phyloP scores from a whole-genome alignment of 92 coral and sea anemone genomes.

The Galaxea fascicularis region DNA sequence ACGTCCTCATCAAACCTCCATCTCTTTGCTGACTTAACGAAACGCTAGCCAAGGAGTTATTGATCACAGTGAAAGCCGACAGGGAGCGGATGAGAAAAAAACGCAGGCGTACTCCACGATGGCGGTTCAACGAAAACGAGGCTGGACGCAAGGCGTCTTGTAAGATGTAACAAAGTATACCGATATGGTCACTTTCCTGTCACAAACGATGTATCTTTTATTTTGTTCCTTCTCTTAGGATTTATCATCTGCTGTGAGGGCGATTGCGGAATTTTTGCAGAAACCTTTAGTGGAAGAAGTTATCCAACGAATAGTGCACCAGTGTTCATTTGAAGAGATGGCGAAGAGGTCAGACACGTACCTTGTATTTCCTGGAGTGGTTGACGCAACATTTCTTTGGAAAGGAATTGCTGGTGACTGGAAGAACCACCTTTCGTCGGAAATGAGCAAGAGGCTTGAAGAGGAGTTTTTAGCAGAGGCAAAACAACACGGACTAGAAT shows the following conservation, averaged over 20 bases:
- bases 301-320: constrained; percentile 1
- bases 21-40: too few relatives aligned
- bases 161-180: too few relatives aligned
- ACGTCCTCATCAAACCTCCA: too few relatives aligned
- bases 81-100: too few relatives aligned
- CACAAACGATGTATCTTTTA: too few relatives aligned
- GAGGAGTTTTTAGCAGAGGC: background rate
- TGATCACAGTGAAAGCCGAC: too few relatives aligned
- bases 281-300: constrained; percentile 26
- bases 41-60: too few relatives aligned
- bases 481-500: constrained; percentile 7
- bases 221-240: constrained; percentile 10
- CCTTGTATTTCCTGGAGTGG: background rate
- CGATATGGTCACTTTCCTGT: too few relatives aligned
- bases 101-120: too few relatives aligned
- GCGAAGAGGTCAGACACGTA: background rate
- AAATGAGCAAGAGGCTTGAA: constrained; percentile 1
- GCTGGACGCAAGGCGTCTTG: too few relatives aligned
- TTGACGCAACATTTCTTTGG: background rate
- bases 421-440: constrained; percentile 28
- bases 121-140: too few relatives aligned
- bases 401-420: constrained; percentile 28
- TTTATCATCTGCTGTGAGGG: background rate
- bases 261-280: constrained; percentile 17
- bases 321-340: constrained; percentile 26